Conservation (phyloP, 2,888 invertebrate species). For the Coelinius sp. region DNA sequence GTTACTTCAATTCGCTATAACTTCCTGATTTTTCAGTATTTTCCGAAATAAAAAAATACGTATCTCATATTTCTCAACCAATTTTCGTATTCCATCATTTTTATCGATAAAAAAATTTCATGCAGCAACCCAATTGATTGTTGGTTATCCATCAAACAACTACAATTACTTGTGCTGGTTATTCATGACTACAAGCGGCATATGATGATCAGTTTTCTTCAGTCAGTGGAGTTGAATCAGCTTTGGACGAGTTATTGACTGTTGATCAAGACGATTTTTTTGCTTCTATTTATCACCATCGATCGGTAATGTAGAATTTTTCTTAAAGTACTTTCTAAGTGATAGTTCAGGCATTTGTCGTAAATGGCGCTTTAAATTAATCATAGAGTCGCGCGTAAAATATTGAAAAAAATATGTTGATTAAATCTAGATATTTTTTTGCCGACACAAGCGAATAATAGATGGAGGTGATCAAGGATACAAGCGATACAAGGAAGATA, state of each 20-base stretch:
- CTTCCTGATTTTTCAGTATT: too few relatives aligned
- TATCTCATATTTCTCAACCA: too few relatives aligned
- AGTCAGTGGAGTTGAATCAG: not conserved
- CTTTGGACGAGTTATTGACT: not conserved
- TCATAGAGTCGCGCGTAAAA: not conserved
- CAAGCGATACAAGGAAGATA: conserved; percentile 56
- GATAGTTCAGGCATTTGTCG: not conserved
- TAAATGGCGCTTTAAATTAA: not conserved
- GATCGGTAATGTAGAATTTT: not conserved
- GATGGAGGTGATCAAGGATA: conserved; percentile 43
- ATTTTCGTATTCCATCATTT: too few relatives aligned
- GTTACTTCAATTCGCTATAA: too few relatives aligned
- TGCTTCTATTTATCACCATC: conserved; percentile 29
- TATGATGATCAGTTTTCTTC: not conserved
- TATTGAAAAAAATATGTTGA: not conserved
- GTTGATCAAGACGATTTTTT: not conserved
- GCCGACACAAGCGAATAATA: not conserved
- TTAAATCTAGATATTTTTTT: not conserved
- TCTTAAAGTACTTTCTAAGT: too few relatives aligned
- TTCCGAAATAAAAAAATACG: too few relatives aligned
- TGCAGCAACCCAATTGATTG: too few relatives aligned
- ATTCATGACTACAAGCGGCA: not conserved
- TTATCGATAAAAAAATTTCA: too few relatives aligned
- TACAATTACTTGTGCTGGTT: too few relatives aligned
- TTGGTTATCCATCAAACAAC: too few relatives aligned